Evolutionary conservation across 2,797 vertebrate genomes (phyloP).

Genomic region (Borostomias antarcticus): DNA sequence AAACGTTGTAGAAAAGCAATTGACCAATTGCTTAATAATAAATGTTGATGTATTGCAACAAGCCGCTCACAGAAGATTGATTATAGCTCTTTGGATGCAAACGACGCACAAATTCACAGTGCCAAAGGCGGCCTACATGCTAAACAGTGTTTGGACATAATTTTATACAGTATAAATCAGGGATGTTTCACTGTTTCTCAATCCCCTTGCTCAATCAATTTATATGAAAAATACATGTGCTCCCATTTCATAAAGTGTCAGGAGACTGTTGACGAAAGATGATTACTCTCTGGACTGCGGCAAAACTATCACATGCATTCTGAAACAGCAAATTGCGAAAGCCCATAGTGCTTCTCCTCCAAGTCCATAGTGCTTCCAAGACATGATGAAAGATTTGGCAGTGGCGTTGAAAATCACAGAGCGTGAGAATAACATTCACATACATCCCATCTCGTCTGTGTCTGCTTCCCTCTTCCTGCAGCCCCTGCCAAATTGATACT

Average conservation of each 20-base stretch:
- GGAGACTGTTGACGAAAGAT: background rate
- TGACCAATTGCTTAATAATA: no score
- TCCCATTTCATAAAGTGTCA: conserved; percentile 12
- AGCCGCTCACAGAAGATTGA: background rate
- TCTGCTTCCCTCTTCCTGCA: conserved; percentile 36
- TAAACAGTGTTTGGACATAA: background rate
- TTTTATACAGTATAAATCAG: background rate
- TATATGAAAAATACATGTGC: conserved; percentile 3
- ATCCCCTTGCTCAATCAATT: conserved; percentile 2
- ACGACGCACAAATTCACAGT: background rate
- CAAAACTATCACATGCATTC: conserved; percentile 19
- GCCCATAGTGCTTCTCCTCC: conserved; percentile 19
- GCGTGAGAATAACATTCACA: conserved; percentile 38
- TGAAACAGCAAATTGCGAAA: conserved; percentile 9
- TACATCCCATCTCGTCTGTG: conserved; percentile 47
- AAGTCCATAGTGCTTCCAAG: conserved; percentile 7
- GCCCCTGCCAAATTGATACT: conserved; percentile 46
- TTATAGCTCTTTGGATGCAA: conserved; percentile 2
- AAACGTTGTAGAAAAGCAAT: no score
- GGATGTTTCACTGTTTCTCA: conserved; percentile 6
- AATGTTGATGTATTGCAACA: background rate
- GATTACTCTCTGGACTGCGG: conserved; percentile 1
- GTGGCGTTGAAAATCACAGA: conserved; percentile 43
- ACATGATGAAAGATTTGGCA: conserved; percentile 15
- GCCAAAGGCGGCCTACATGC: conserved; percentile 2